Percentiles rank a stretch among this genome's conserved stretches.
These are phyloP conservation scores for Pampus argenteus DNA, from an alignment of 2,797 vertebrate genomes.

Conservation along the genomic window DNA sequence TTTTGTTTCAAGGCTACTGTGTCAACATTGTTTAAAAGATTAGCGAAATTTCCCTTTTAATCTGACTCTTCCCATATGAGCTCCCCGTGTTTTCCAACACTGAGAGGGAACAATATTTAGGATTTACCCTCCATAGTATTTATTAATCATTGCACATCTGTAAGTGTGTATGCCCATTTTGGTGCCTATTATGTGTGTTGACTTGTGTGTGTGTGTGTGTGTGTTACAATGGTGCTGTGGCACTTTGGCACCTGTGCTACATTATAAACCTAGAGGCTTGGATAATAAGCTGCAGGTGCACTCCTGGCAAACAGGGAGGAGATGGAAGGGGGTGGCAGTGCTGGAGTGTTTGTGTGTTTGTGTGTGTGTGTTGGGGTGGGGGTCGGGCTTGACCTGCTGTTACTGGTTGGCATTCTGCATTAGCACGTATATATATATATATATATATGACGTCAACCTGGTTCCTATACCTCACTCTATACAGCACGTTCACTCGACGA, in stretches of 20 bases:
- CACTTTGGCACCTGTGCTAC: slow-evolving; percentile 88
- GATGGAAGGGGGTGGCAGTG: slow-evolving; percentile 46
- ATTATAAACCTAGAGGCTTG: slow-evolving; percentile 86
- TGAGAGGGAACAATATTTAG: slow-evolving; percentile 55
- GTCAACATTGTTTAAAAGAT: slow-evolving; percentile 11
- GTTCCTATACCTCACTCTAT: slow-evolving; percentile 34
- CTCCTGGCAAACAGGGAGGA: slow-evolving; percentile 73
- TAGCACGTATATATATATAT: no score
- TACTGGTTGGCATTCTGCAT: slow-evolving; percentile 72
- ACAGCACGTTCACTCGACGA: slow-evolving; percentile 1
- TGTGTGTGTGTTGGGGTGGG: slow-evolving; percentile 21
- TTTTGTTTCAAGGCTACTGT: neutral
- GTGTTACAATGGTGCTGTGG: slow-evolving; percentile 68
- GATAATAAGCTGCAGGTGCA: slow-evolving; percentile 93
- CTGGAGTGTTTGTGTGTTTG: slow-evolving; percentile 24
- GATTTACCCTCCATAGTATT: slow-evolving; percentile 62
- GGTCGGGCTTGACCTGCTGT: slow-evolving; percentile 81
- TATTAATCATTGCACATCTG: slow-evolving; percentile 81
- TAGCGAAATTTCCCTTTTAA: slow-evolving; percentile 20
- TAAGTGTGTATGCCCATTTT: slow-evolving; percentile 68
- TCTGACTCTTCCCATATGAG: slow-evolving; percentile 42
- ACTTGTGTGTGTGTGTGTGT: slow-evolving; percentile 49
- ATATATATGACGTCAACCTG: slow-evolving; percentile 66
- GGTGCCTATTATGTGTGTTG: slow-evolving; percentile 67
- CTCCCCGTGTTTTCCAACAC: slow-evolving; percentile 55